A percentile compares a stretch with the other conserved stretches of the same genome.
Evolutionary conservation across 2,888 invertebrate genomes (phyloP).

Genomic region (Cheilosia impressa): DNA sequence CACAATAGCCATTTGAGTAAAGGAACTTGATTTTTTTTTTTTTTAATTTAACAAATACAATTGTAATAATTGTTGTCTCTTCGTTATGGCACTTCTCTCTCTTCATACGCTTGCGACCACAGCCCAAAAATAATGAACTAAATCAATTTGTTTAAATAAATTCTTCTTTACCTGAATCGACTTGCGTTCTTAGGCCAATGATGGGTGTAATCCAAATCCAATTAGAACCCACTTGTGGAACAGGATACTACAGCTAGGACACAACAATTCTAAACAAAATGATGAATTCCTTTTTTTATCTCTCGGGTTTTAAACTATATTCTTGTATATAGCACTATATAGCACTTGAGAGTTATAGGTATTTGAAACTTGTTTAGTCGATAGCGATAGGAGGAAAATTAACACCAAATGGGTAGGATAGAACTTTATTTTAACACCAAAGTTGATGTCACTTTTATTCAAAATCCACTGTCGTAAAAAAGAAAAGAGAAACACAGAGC

Average conservation of each 20-base stretch:
- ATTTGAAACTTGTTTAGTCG: constrained; percentile 32
- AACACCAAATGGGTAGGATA: constrained; percentile 17
- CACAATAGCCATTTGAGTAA: constrained; percentile 11
- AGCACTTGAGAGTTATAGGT: constrained; percentile 36
- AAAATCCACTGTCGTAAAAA: constrained; percentile 31
- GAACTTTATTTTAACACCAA: constrained; percentile 48
- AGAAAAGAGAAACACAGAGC: background rate
- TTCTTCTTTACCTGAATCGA: constrained; percentile 45
- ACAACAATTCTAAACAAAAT: constrained; percentile 48
- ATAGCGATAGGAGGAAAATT: constrained; percentile 13
- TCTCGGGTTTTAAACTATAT: constrained; percentile 1
- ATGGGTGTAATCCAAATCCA: constrained; percentile 38
- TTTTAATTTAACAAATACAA: constrained; percentile 64
- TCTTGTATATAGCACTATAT: constrained; percentile 3
- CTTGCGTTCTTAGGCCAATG: constrained; percentile 25
- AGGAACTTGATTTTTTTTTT: constrained; percentile 61
- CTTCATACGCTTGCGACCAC: constrained; percentile 69
- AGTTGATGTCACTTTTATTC: constrained; percentile 46
- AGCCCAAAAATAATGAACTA: constrained; percentile 75
- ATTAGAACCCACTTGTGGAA: constrained; percentile 36
- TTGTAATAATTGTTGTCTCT: constrained; percentile 33
- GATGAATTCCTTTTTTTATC: constrained; percentile 6
- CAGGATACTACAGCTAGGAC: constrained; percentile 39
- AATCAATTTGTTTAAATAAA: constrained; percentile 29
- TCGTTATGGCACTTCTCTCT: constrained; percentile 28